These are phyloP conservation scores for Gonatopus flavifemur DNA, from an alignment of 1,140 invertebrate genomes.

Conservation along the genomic window DNA sequence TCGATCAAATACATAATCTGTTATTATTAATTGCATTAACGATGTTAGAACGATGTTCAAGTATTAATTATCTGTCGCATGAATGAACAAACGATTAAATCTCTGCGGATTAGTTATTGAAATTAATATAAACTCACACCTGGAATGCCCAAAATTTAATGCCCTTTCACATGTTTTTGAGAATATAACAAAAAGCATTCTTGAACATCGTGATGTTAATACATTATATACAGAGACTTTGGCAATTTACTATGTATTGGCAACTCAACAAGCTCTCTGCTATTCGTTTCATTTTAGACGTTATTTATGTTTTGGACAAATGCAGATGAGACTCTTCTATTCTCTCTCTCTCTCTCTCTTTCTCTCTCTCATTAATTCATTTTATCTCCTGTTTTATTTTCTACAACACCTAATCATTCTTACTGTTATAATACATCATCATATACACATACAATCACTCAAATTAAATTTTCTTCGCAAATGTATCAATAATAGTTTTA, in stretches of 20 bases:
- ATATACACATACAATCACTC: constrained; percentile 22
- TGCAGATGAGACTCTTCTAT: constrained; percentile 7
- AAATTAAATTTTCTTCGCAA: constrained; percentile 11
- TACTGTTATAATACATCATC: constrained; percentile 12
- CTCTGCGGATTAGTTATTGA: not conserved
- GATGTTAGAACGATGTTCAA: constrained; percentile 4
- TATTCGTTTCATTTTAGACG: constrained; percentile 12
- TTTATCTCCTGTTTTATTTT: too few relatives aligned
- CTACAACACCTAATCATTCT: too few relatives aligned
- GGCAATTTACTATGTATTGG: constrained; percentile 49
- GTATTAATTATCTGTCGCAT: constrained; percentile 4
- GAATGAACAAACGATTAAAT: constrained; percentile 4
- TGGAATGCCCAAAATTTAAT: not conserved
- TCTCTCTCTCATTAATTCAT: too few relatives aligned
- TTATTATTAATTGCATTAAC: too few relatives aligned
- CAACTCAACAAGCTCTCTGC: constrained; percentile 39
- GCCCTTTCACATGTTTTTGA: constrained; percentile 2
- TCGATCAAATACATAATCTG: too few relatives aligned
- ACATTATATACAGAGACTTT: constrained; percentile 40
- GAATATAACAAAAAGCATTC: constrained; percentile 20
- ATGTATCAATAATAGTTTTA: constrained; percentile 34
- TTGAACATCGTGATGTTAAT: constrained; percentile 30
- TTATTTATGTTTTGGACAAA: constrained; percentile 2
- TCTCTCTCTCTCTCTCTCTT: constrained; percentile 5
- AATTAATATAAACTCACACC: not conserved